Evolutionary conservation across 2,797 vertebrate genomes (phyloP).

Genomic region (Emydoidea blandingii): DNA sequence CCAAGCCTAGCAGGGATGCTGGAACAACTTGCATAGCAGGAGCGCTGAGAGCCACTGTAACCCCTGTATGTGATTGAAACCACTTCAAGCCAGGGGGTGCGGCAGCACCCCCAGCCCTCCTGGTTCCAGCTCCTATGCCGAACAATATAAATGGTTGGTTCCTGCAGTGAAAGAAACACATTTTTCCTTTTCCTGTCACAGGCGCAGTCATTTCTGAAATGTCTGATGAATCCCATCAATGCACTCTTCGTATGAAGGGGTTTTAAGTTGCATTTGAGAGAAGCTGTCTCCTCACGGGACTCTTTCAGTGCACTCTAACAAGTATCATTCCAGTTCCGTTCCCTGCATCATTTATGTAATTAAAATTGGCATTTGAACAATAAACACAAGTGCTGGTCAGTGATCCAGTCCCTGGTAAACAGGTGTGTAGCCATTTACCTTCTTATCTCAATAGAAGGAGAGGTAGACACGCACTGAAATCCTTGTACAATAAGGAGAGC

Average conservation of each 20-base stretch:
- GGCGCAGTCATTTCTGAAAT: background rate
- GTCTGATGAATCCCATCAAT: background rate
- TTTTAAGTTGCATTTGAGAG: constrained; percentile 26
- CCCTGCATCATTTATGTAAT: background rate
- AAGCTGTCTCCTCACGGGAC: constrained; percentile 5
- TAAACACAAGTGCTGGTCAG: accelerated
- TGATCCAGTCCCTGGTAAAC: background rate
- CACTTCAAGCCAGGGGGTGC: too few species aligned
- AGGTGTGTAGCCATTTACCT: background rate
- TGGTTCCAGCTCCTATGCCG: background rate
- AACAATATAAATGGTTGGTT: background rate
- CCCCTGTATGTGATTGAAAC: too few species aligned
- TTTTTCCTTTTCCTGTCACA: background rate
- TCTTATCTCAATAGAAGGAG: constrained; percentile 26
- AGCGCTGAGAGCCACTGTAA: too few species aligned
- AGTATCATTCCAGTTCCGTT: constrained; percentile 2
- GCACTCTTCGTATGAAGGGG: background rate
- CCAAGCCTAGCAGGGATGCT: too few species aligned
- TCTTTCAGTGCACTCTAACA: background rate
- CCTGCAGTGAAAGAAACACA: background rate
- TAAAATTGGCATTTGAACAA: constrained; percentile 10
- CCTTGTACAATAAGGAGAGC: background rate
- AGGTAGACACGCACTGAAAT: constrained; percentile 36
- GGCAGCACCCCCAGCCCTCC: too few species aligned
- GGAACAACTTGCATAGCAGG: too few species aligned